phyloP scores from a whole-genome alignment of 2,888 invertebrate species.

The Sabellastarte sp. region DNA sequence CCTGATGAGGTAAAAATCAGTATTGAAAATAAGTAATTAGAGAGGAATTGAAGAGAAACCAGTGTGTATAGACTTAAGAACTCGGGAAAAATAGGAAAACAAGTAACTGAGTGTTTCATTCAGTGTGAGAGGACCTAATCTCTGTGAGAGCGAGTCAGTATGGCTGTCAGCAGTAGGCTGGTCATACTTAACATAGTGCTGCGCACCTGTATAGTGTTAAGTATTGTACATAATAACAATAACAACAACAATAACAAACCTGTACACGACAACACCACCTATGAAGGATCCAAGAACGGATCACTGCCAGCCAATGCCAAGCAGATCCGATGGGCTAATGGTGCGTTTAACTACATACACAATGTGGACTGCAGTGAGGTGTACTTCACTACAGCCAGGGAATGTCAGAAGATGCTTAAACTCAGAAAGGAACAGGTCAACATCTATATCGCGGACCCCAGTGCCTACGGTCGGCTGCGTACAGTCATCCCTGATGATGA shows the following conservation, averaged over 20 bases:
- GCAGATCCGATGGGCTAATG: conserved; percentile 47
- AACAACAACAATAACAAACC: not conserved
- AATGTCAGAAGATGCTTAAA: conserved; percentile 42
- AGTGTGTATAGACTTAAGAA: too few species aligned
- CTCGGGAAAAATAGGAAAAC: too few species aligned
- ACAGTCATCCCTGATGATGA: conserved; percentile 56
- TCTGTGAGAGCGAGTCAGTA: too few species aligned
- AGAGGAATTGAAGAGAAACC: too few species aligned
- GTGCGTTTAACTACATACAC: conserved; percentile 43
- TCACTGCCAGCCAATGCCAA: conserved; percentile 20
- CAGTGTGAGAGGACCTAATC: too few species aligned
- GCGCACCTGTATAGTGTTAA: too few species aligned
- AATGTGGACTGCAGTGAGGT: conserved; percentile 44
- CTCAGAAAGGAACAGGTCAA: conserved; percentile 39
- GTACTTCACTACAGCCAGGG: conserved; percentile 49
- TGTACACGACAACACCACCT: conserved; percentile 6
- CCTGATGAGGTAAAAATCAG: too few species aligned
- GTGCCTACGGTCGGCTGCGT: conserved; percentile 38
- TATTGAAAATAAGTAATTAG: too few species aligned
- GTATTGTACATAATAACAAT: too few species aligned
- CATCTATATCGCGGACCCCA: conserved; percentile 47
- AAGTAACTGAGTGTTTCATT: too few species aligned
- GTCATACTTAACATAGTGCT: too few species aligned
- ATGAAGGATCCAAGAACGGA: not conserved
- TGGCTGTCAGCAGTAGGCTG: too few species aligned